These are phyloP conservation scores for Drosophila obscura DNA, from an alignment of 1,140 invertebrate species.

Conservation along the genomic window DNA sequence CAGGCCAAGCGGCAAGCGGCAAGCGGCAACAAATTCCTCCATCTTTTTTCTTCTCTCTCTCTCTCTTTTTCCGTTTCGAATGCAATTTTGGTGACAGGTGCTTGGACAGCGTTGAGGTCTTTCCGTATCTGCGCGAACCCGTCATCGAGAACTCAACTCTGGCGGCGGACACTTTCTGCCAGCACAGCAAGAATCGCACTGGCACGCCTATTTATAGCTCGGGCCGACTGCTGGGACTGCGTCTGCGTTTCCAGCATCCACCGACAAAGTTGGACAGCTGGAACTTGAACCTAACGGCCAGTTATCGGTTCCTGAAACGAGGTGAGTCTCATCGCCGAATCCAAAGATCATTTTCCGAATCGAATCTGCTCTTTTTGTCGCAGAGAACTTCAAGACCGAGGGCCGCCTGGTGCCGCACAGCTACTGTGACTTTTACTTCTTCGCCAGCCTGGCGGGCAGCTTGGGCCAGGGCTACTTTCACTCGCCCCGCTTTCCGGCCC, in stretches of 20 bases:
- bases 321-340: constrained; percentile 44
- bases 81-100: constrained; percentile 74
- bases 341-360: not conserved
- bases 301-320: constrained; percentile 77
- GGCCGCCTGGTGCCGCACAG: constrained; percentile 75
- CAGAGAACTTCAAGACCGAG: constrained; percentile 72
- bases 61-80: constrained; percentile 37
- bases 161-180: constrained; percentile 76
- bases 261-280: constrained; percentile 45
- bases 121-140: constrained; percentile 80
- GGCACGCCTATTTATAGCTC: constrained; percentile 80
- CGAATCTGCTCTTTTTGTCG: not conserved
- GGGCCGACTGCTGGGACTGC: constrained; percentile 68
- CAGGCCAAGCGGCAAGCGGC: constrained; percentile 19
- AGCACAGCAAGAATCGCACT: constrained; percentile 62
- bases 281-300: constrained; percentile 67
- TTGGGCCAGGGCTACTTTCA: constrained; percentile 78
- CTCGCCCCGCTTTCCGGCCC: constrained; percentile 80
- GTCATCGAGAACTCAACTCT: constrained; percentile 79
- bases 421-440: constrained; percentile 82
- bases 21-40: constrained; percentile 18
- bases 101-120: constrained; percentile 80
- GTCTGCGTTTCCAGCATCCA: constrained; percentile 68
- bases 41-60: not conserved
- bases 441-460: constrained; percentile 63